Evolutionary conservation across 92 coral and sea anemone genomes (phyloP).

Genomic region (Pocillopora grandis): DNA sequence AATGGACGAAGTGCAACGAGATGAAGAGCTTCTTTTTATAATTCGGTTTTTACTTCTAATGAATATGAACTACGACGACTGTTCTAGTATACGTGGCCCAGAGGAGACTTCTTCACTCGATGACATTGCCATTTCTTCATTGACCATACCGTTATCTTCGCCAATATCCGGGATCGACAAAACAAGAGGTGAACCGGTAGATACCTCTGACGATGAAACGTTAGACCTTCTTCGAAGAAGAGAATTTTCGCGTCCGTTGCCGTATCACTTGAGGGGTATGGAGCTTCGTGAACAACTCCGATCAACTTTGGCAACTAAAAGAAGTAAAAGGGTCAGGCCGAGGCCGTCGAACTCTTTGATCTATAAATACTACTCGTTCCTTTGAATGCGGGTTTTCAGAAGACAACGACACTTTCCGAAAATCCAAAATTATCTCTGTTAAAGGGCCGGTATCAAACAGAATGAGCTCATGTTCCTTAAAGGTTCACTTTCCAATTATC

Average conservation of each 20-base stretch:
- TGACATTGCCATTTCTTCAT: constrained; percentile 6
- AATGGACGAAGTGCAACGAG: constrained; percentile 7
- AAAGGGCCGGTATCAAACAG: too few relatives aligned
- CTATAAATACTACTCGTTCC: constrained; percentile 6
- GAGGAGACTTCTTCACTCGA: background rate
- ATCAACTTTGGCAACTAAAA: background rate
- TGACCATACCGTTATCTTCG: background rate
- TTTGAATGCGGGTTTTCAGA: background rate
- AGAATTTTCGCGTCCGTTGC: background rate
- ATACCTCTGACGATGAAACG: background rate
- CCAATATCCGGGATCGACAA: background rate
- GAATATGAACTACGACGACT: background rate
- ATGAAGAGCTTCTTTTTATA: background rate
- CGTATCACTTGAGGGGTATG: constrained; percentile 11
- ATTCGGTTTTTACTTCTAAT: background rate
- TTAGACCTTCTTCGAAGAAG: background rate
- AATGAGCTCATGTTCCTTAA: too few relatives aligned
- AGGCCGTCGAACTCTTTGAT: background rate
- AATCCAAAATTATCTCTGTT: too few relatives aligned
- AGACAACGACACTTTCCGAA: background rate
- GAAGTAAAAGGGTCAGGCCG: background rate
- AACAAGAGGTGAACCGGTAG: background rate
- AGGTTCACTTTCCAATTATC: too few relatives aligned
- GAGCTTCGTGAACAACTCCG: constrained; percentile 45
- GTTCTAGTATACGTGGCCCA: background rate